A percentile compares a stretch with the other conserved stretches of the same genome.
These are phyloP conservation scores for Drosophila guanche DNA, from an alignment of 1,140 invertebrate species.

Conservation along the genomic window DNA sequence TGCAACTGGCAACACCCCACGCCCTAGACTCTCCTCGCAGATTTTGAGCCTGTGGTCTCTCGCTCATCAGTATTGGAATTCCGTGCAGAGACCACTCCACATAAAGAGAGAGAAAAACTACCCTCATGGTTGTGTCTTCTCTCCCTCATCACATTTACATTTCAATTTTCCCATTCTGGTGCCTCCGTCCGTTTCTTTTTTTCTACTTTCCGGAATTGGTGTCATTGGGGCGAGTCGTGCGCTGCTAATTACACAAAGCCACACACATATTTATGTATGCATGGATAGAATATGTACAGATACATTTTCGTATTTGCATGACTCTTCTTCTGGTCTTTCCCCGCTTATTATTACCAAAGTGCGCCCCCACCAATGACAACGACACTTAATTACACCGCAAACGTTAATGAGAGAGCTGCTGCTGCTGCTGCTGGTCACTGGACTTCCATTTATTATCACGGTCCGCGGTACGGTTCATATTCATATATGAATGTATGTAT, in stretches of 20 bases:
- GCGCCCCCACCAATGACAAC: conserved; percentile 14
- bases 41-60: conserved; percentile 11
- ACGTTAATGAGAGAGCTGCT: conserved; percentile 37
- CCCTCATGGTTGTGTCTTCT: conserved; percentile 25
- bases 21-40: conserved; percentile 7
- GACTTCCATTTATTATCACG: conserved; percentile 13
- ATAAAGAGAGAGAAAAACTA: conserved; percentile 34
- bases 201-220: conserved; percentile 63
- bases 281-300: conserved; percentile 14
- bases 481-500: no score
- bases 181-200: conserved; percentile 16
- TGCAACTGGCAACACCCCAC: conserved; percentile 44
- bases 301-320: conserved; percentile 4
- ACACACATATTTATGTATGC: conserved; percentile 7
- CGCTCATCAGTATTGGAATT: conserved; percentile 46
- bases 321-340: conserved; percentile 5
- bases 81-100: conserved; percentile 14
- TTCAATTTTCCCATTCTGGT: conserved; percentile 34
- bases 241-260: conserved; percentile 62
- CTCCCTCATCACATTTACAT: conserved; percentile 28
- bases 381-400: conserved; percentile 47
- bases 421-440: conserved; percentile 8
- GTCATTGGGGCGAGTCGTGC: conserved; percentile 67
- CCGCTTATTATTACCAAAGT: conserved; percentile 15
- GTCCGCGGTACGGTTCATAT: neutral